Evolutionary conservation across 2,113 vertebrate genomes (phyloP), one percentile per base, ranked within the genome.

Genomic region (Corythoichthys intestinalis): DNA sequence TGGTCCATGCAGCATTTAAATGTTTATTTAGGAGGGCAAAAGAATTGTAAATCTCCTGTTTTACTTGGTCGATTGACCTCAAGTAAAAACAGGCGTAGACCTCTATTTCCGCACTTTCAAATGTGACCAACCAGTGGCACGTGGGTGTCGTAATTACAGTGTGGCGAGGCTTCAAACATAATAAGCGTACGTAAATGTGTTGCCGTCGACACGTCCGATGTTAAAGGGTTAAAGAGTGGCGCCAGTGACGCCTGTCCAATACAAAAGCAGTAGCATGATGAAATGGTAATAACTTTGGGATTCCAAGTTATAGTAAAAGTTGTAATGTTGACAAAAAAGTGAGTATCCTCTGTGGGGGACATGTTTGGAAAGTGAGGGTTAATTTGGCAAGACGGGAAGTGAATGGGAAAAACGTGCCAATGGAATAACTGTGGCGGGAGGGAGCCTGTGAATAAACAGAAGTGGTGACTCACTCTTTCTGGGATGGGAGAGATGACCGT

Each of bases 361-460:
- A 37, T 14, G 66, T 44, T 39, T 62, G 54, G n/a, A 65, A 72
- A 58, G 54, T 76, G 49, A 4, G 62, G 65, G 17, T 59, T 15
- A 39, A 67, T 57, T 54, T 53, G 72, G 59, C 64, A 76, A 47
- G 61, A 63, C n/a, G 37, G 10, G 70, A 67, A 82, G 73, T 76
- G 77, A 77, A 81, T 82, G 89, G 20, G 89, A 89, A 89, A 90
- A 90, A 80, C 62, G 66, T 84, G 86, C 81, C 83, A 87, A 74
- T 84, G 87, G 89, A 90, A 88, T 85, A 89, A 28, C 48, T 13
- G 50, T 53, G 20, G 83, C 81, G 81, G 75, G 68, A 86, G 80
- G 70, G 76, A 88, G 82, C 72, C 77, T 76, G 87, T 85, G 83
- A 91, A 88, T 88, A 90, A 90, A 90, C 85, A 89, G 66, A 85